A percentile compares a stretch with the other conserved stretches of the same genome.
Evolutionary conservation across 1,140 invertebrate species (phyloP).

Genomic region (Meloidogyne hapla): DNA sequence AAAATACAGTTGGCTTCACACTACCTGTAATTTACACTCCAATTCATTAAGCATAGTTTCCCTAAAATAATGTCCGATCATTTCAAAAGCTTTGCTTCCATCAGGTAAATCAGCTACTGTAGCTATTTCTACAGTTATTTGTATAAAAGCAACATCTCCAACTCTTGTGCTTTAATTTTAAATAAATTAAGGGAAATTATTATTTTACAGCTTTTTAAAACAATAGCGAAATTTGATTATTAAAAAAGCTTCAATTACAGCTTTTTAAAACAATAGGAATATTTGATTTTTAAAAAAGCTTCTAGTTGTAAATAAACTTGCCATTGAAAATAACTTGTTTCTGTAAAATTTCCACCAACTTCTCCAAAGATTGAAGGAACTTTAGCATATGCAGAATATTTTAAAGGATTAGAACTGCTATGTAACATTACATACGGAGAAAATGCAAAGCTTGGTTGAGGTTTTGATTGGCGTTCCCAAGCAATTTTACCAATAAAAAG

Average conservation of each 20-base stretch:
- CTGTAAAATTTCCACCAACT: slow-evolving; percentile 15
- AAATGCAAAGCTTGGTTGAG: slow-evolving; percentile 5
- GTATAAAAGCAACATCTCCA: slow-evolving; percentile 28
- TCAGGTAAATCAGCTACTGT: slow-evolving; percentile 28
- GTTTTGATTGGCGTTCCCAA: slow-evolving; percentile 21
- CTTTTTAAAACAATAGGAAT: background rate
- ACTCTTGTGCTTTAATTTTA: slow-evolving; percentile 22
- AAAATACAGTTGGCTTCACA: no score
- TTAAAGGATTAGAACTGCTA: background rate
- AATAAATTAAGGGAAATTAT: background rate
- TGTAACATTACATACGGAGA: slow-evolving; percentile 32
- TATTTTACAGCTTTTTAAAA: background rate
- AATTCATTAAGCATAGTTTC: slow-evolving; percentile 37
- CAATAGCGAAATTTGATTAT: background rate
- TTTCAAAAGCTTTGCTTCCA: slow-evolving; percentile 23
- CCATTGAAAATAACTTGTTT: slow-evolving; percentile 33
- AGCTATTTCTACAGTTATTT: slow-evolving; percentile 25
- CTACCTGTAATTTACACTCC: slow-evolving; percentile 31
- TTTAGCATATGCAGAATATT: slow-evolving; percentile 17
- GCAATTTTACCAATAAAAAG: slow-evolving; percentile 35
- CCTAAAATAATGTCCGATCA: slow-evolving; percentile 29
- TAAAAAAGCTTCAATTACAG: background rate
- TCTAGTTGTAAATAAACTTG: background rate
- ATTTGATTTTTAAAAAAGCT: background rate
- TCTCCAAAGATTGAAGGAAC: slow-evolving; percentile 32